Conservation (phyloP, 2,113 vertebrate species). For the Lagenorhynchus albirostris region DNA sequence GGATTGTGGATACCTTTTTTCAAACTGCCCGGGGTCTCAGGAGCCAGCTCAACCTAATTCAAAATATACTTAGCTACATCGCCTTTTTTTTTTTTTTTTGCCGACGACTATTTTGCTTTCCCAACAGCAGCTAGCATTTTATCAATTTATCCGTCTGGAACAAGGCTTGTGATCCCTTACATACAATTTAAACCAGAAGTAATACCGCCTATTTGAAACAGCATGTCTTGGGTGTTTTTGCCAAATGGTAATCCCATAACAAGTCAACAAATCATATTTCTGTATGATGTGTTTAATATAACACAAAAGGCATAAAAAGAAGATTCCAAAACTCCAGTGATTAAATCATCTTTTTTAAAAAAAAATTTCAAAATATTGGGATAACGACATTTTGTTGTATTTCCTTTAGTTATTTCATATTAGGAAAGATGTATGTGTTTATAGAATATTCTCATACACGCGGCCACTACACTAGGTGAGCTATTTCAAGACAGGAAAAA, state of each 20-base stretch:
- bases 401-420: neutral
- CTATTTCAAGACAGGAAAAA: neutral
- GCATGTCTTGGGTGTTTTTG: slow-evolving; percentile 47
- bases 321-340: slow-evolving; percentile 60
- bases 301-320: slow-evolving; percentile 67
- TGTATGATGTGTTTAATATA: slow-evolving; percentile 53
- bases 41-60: neutral
- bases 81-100: neutral
- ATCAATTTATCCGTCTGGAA: slow-evolving; percentile 61
- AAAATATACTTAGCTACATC: neutral
- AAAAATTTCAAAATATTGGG: slow-evolving; percentile 28
- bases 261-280: slow-evolving; percentile 64
- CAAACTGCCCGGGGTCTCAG: neutral
- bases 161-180: slow-evolving; percentile 26
- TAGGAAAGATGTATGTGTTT: slow-evolving; percentile 5
- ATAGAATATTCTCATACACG: neutral
- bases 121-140: slow-evolving; percentile 50
- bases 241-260: slow-evolving; percentile 71
- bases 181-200: slow-evolving; percentile 67
- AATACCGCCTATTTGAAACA: slow-evolving; percentile 56
- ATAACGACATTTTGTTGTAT: neutral
- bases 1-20: neutral
- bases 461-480: neutral
- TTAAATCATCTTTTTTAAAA: neutral
- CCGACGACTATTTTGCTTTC: neutral